phyloP scores from a whole-genome alignment of 1,140 invertebrate genomes.

The Vanessa atalanta region DNA sequence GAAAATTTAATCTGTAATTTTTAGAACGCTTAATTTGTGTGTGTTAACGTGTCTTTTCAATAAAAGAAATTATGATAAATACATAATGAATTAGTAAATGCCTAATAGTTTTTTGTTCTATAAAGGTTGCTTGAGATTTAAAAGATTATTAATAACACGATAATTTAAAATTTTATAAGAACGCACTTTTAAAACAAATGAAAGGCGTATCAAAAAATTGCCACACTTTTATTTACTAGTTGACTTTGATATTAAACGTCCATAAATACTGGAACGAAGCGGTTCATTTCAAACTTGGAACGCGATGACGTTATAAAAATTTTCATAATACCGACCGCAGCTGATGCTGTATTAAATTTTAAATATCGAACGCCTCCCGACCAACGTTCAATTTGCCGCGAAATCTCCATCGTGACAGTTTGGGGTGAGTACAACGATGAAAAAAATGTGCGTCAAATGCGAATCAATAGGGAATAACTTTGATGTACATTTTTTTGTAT shows the following conservation, averaged over 20 bases:
- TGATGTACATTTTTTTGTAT: too few relatives aligned
- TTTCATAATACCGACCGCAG: slow-evolving; percentile 68
- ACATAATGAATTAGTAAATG: too few relatives aligned
- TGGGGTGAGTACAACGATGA: background rate
- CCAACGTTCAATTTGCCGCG: slow-evolving; percentile 63
- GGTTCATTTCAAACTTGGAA: slow-evolving; percentile 47
- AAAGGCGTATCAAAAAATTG: too few relatives aligned
- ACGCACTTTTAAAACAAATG: too few relatives aligned
- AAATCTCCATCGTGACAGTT: slow-evolving; percentile 54
- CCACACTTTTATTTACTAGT: background rate
- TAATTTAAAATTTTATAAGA: too few relatives aligned
- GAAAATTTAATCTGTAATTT: too few relatives aligned
- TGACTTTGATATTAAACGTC: slow-evolving; percentile 19
- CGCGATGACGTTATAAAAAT: slow-evolving; percentile 54
- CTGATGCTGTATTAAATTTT: slow-evolving; percentile 76
- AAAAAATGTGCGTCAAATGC: background rate
- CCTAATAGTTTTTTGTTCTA: too few relatives aligned
- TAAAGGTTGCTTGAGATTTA: too few relatives aligned
- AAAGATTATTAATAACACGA: too few relatives aligned
- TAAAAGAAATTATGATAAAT: too few relatives aligned
- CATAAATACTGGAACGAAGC: slow-evolving; percentile 34
- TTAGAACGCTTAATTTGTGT: too few relatives aligned
- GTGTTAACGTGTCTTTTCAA: too few relatives aligned
- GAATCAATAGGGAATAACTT: background rate
- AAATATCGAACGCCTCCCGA: slow-evolving; percentile 61